A percentile compares a stretch with the other conserved stretches of the same genome.
phyloP scores from a whole-genome alignment of 2,797 vertebrate species.

The Calcarius lapponicus region DNA sequence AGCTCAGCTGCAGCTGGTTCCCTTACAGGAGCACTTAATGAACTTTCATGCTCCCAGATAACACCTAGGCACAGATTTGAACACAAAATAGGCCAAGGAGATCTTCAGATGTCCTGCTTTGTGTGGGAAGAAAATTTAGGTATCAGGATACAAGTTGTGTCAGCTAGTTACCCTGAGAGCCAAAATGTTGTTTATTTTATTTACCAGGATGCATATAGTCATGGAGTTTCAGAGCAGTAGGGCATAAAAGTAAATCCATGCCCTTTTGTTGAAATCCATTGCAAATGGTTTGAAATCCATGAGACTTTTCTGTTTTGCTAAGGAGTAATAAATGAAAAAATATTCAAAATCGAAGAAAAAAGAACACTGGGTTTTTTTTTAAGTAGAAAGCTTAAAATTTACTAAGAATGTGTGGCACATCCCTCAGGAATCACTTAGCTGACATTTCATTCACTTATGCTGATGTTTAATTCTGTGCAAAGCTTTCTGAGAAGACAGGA shows the following conservation, averaged over 20 bases:
- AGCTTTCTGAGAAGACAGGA: neutral
- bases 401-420: neutral
- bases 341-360: neutral
- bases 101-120: neutral
- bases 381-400: neutral
- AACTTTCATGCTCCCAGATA: neutral
- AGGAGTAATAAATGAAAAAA: neutral
- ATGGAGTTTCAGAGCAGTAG: neutral
- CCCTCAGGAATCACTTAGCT: neutral
- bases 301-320: neutral
- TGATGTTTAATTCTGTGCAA: neutral
- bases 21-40: neutral
- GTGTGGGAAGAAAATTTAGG: neutral
- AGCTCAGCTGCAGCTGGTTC: neutral
- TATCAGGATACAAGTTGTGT: neutral
- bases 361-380: rapidly evolving
- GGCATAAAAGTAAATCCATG: neutral
- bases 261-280: neutral
- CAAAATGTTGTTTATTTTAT: neutral
- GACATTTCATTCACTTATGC: neutral
- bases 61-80: neutral
- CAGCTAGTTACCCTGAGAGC: neutral
- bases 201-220: neutral
- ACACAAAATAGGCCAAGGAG: neutral
- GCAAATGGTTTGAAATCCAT: neutral